Percentiles rank a stretch among this genome's conserved stretches.
Conservation (phyloP, 2,888 invertebrate genomes). For the Trachelus tabidus region DNA sequence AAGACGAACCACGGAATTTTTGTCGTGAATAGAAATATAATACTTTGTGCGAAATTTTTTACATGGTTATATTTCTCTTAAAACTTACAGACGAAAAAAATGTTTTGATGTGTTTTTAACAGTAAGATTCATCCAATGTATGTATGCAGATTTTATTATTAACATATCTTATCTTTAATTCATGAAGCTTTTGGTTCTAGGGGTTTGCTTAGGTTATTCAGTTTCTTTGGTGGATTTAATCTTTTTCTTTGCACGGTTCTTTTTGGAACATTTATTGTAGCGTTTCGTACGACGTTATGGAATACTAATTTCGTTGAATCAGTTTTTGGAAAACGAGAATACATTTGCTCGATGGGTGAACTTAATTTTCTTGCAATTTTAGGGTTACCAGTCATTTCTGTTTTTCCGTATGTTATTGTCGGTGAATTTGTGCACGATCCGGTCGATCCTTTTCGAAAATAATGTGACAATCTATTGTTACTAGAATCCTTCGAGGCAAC, state of each 20-base stretch:
- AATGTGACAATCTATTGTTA: background rate
- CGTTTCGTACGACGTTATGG: background rate
- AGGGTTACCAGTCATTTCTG: background rate
- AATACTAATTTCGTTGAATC: background rate
- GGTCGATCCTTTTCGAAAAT: background rate
- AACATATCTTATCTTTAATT: background rate
- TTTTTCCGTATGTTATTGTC: background rate
- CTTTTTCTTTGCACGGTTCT: background rate
- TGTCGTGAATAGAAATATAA: background rate
- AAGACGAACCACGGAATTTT: background rate
- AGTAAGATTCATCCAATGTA: too few species aligned
- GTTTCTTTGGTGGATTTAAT: background rate
- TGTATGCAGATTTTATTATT: background rate
- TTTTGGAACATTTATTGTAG: background rate
- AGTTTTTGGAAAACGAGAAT: background rate
- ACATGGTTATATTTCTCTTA: background rate
- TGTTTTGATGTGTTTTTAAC: background rate
- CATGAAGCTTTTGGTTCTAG: background rate
- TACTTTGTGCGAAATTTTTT: background rate
- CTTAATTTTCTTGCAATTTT: background rate
- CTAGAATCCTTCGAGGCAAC: background rate
- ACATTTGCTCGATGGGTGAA: background rate
- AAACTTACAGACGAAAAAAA: background rate
- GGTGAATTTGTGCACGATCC: background rate
- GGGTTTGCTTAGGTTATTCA: background rate